Conservation (phyloP, 2,888 invertebrate species). For the Synanthedon myopaeformis region DNA sequence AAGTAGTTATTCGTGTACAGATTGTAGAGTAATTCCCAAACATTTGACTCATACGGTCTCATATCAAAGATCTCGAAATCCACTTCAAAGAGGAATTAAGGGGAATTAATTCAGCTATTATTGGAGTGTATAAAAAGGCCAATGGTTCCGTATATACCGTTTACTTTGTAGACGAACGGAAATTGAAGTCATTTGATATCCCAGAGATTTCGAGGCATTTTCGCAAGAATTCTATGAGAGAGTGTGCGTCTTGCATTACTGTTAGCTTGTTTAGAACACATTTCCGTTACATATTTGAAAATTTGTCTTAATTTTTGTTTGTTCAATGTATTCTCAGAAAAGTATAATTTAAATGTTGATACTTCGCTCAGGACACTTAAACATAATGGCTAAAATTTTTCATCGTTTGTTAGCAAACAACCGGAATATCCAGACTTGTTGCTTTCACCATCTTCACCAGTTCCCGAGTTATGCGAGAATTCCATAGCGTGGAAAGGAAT, state of each 20-base stretch:
- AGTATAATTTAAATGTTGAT: too few species aligned
- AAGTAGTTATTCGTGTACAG: not conserved
- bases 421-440: constrained; percentile 20
- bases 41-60: not conserved
- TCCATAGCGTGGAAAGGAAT: constrained; percentile 27
- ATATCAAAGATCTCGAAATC: not conserved
- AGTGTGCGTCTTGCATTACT: not conserved
- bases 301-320: too few species aligned
- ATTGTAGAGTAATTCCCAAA: not conserved
- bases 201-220: constrained; percentile 14
- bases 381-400: too few species aligned
- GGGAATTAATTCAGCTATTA: constrained; percentile 7
- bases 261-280: too few species aligned
- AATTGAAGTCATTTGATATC: constrained; percentile 25
- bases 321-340: too few species aligned
- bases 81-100: not conserved
- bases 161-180: constrained; percentile 13
- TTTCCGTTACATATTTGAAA: too few species aligned
- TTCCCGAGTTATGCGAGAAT: constrained; percentile 21
- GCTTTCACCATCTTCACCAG: constrained; percentile 21
- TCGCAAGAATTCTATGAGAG: constrained; percentile 16
- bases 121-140: constrained; percentile 8
- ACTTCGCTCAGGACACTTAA: too few species aligned
- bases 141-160: constrained; percentile 10
- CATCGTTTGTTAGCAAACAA: not conserved